phyloP scores from a whole-genome alignment of 2,797 vertebrate genomes.

The Tiaroga cobitis region DNA sequence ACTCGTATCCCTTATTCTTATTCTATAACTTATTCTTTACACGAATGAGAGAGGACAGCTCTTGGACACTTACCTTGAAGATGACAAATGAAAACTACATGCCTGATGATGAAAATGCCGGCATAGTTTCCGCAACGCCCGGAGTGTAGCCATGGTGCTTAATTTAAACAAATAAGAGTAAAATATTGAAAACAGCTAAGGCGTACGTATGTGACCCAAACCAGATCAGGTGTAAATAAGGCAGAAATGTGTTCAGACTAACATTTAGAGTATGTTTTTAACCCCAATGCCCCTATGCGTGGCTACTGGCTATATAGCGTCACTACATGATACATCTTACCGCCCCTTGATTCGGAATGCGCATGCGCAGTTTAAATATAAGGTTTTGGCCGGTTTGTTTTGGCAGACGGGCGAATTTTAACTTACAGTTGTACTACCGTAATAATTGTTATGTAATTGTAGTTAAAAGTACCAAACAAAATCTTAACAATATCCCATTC shows the following conservation, averaged over 20 bases:
- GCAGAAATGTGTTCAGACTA: background rate
- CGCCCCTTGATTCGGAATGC: background rate
- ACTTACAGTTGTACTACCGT: background rate
- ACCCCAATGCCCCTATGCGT: background rate
- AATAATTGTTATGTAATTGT: background rate
- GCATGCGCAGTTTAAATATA: background rate
- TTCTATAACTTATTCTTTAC: background rate
- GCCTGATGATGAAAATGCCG: slow-evolving; percentile 71
- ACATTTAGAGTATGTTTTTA: background rate
- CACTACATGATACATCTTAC: background rate
- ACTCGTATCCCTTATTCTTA: no score
- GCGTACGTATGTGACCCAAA: background rate
- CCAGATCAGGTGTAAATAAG: no score
- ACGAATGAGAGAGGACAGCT: background rate
- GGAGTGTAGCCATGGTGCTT: slow-evolving; percentile 74
- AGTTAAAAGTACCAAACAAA: background rate
- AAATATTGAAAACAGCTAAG: background rate
- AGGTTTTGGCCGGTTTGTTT: no score
- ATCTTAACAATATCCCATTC: background rate
- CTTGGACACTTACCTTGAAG: slow-evolving; percentile 75
- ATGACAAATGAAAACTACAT: slow-evolving; percentile 80
- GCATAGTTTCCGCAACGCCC: slow-evolving; percentile 77
- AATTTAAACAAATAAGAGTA: background rate
- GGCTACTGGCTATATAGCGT: background rate
- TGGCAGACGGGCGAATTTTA: background rate